Evolutionary conservation across 2,888 invertebrate genomes (phyloP), one percentile per base, ranked within the genome.

Genomic region (Drosophila recens): DNA sequence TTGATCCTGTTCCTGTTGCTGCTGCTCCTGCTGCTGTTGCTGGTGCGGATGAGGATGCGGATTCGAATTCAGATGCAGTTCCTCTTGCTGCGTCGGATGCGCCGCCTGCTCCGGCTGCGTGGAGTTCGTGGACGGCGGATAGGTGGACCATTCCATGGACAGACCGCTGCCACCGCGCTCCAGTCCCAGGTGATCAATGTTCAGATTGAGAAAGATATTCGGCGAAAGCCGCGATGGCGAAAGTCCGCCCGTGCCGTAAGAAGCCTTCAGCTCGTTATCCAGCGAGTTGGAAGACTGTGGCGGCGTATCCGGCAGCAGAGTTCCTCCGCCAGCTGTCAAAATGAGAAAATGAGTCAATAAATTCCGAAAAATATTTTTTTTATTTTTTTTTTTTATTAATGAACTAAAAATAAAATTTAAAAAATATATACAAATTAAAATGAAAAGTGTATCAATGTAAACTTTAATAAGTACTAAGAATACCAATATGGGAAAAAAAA

Each of bases 141-240:
- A 89, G 58, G 86, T 67, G 40, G 92, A 91, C 93, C 93, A 93
- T 71, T 93, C 93, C 90, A 93, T 91, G 49, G 93, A 92, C 20
- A 93, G 83, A 9, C 91, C 90, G 61, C 79, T 89, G 64, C 91
- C 91, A 20, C 90, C 91, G 13, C 93, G 89, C 36, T 93, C 93
- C 54, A 93, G 75, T 3, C 91, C 91, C 79, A 92, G 82, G 53
- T 91, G 91, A 77, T 93, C 93, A 36, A 93, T 92, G 78, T 93
- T 93, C 6, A 93, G 90, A 77, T 93, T 92, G 15, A 93, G 87
- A 59, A 93, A 93, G 17, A 93, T 91, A 59, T 93, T 93, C 1
- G 93, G 93, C 13, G 93, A 93, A 17, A 93, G 79, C 3, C 92
- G 88, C 9, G 91, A 91, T 2, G 93, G 93, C 30, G 93, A 92